Base-by-base conservation (phyloP, 2,888 invertebrate species). In the Gastrophysa polygoni region DNA sequence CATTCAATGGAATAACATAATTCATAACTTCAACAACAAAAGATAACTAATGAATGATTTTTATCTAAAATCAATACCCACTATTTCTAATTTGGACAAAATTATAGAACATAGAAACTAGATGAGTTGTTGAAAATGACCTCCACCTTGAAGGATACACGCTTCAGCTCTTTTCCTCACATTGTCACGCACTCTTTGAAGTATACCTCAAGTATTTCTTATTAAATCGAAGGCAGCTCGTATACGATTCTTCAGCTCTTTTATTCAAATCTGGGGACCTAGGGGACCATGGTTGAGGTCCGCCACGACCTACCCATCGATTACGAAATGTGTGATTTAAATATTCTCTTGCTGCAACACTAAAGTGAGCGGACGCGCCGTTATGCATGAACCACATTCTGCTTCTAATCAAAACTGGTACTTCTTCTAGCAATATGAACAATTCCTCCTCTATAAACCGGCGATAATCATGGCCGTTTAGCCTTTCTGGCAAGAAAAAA, bases 321-420 rank as follows among this genome's bases (percentile, higher is more conserved):
- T 8, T n/a, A 14, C 24, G 24, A 24, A 7, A 24, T 24, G 24
- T 5, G 24, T 5, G 24, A 24, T 7, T 3, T 5, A 7, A 24
- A 24, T 20, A n/a, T 29, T 55, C 50, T 57, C 68, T 68, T 17
- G 65, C 69, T 56, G 61, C 51, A 49, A 52, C 46, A 61, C 69
- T 65, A 38, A 67, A 72, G 61, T 73, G 73, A 16, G 72, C 63
- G 62, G 68, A 69, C 20, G 66, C 68, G 43, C 71, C 68, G 81
- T 82, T 54, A 24, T 68, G 66, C 65, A 68, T 63, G 60, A 67
- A 71, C 67, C 70, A 69, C 67, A 72, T 68, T 75, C 77, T 69
- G 59, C 57, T 66, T 60, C 69, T 59, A 20, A 63, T 64, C 63
- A 59, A 59, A 43, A 68, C 58, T 63, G 67, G 57, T 54, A 72